Evolutionary conservation across 2,113 vertebrate species (phyloP).

Genomic region (Tupaia chinensis): DNA sequence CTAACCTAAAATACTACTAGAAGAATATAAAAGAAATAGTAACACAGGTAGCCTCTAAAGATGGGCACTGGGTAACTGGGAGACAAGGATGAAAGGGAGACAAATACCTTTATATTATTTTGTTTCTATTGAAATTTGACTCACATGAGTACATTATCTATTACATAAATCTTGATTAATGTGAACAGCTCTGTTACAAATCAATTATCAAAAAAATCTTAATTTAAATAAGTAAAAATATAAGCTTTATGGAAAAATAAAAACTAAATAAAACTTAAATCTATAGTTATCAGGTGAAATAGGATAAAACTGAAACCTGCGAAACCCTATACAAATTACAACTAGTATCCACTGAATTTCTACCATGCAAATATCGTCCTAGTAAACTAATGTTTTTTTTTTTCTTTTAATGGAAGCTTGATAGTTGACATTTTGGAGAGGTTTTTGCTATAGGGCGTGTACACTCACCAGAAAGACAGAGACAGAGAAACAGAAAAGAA

Average conservation of each 20-base stretch:
- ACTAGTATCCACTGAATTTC: neutral
- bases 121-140: conserved; percentile 21
- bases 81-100: conserved; percentile 31
- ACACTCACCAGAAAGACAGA: too few relatives aligned
- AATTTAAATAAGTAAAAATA: conserved; percentile 52
- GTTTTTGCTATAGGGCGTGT: too few relatives aligned
- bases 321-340: neutral
- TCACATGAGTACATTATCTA: conserved; percentile 12
- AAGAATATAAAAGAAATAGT: conserved; percentile 42
- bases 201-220: neutral
- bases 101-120: neutral
- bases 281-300: neutral
- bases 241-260: conserved; percentile 11
- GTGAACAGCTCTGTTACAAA: conserved; percentile 4
- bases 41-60: neutral
- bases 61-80: neutral
- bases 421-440: neutral
- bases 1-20: neutral
- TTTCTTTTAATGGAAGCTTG: conserved; percentile 16
- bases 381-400: neutral
- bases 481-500: too few relatives aligned
- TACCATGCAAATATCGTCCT: neutral
- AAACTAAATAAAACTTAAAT: conserved; percentile 35
- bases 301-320: conserved; percentile 44
- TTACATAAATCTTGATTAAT: neutral